Base-by-base conservation (phyloP, 2,888 invertebrate species). In the Tetramorium bicarinatum region DNA sequence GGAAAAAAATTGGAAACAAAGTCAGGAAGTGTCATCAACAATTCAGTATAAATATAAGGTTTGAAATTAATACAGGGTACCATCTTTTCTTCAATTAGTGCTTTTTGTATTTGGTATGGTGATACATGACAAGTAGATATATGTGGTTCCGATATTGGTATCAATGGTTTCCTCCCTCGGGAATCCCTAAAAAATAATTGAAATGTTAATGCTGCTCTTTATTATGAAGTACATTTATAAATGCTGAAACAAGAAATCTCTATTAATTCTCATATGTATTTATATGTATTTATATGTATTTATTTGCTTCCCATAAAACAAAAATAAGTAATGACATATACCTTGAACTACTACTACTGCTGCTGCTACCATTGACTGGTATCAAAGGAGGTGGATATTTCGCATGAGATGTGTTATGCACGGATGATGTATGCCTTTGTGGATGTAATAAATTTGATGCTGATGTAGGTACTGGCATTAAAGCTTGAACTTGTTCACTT, bases 1-100 rank as follows among this genome's bases (percentile, higher is more conserved):
- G 98, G 98, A 95, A 98, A 98, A 96, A 97, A 97, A 95, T 97
- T 96, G 93, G 97, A 96, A 82, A 97, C 97, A 88, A 98, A 96
- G 95, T 98, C 98, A 8, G 97, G 97, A 88, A 98, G 95, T 18
- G 98, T 97, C 96, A 98, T 97, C 93, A 98, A 95, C 92, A 97
- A 96, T 94, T 98, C 98, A 34, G 97, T 96, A 94, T 97, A 97
- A 89, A 97, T 96, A 95, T 97, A 98, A 21, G 98, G 97, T 95
- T 98, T 98, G 95, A 97, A 97, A 95, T 98, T 98, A 93, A 98
- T 98, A 95, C 98, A 98, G 77, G 97, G 97, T 90, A 98, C 97
- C 96, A 97, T 96, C 92, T 97, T 97, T 92, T 97, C 97, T 93
- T 97, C 97, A 80, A 98, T 97, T 86, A 97, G 96, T 61, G 97